Evolutionary conservation across 2,888 invertebrate genomes (phyloP).

Genomic region (Caenorhabditis sinica): DNA sequence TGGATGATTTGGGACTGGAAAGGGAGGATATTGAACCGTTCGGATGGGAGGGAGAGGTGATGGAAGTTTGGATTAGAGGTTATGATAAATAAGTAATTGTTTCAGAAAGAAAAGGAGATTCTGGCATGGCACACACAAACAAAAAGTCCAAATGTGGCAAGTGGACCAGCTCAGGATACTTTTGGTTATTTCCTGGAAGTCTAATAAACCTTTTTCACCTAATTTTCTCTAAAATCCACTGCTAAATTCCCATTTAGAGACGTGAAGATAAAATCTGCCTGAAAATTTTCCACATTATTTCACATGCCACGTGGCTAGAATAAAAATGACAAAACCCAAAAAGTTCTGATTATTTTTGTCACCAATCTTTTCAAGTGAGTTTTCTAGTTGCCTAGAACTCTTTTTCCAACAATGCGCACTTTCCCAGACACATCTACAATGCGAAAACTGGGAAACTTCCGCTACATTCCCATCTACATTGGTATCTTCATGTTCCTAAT

Average conservation of each 20-base stretch:
- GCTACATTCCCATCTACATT: not conserved
- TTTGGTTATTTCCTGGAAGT: constrained; percentile 6
- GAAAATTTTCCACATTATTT: no score
- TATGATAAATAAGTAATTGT: not conserved
- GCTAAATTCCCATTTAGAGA: no score
- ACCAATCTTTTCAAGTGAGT: no score
- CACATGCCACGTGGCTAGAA: no score
- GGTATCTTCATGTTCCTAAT: not conserved
- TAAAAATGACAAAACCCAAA: no score
- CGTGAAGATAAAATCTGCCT: no score
- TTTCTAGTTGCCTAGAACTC: no score
- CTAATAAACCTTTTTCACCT: not conserved
- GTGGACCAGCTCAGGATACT: not conserved
- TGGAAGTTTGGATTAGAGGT: not conserved
- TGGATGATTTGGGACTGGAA: constrained; percentile 73
- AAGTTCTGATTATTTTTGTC: no score
- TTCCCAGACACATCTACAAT: no score
- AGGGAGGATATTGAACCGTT: constrained; percentile 75
- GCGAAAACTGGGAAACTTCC: not conserved
- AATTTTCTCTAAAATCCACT: no score
- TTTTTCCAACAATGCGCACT: no score
- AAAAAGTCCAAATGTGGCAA: not conserved
- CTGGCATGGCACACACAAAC: constrained; percentile 8
- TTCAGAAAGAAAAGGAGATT: constrained; percentile 64
- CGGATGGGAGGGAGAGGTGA: constrained; percentile 65